Evolutionary conservation across 2,888 invertebrate species (phyloP).

Genomic region (Nemoura dubitans): DNA sequence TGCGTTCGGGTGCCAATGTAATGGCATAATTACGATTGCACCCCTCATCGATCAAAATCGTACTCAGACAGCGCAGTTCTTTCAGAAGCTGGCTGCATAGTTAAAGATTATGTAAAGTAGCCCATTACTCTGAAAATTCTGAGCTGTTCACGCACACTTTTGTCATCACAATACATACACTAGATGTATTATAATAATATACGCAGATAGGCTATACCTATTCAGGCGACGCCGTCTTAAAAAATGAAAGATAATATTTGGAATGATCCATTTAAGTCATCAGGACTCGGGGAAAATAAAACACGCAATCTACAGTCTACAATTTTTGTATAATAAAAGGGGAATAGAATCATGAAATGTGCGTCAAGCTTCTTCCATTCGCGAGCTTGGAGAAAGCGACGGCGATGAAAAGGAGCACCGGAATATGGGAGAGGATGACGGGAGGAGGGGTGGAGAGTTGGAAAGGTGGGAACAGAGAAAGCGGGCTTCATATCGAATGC

Average conservation of each 20-base stretch:
- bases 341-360: neutral
- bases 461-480: neutral
- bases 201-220: neutral
- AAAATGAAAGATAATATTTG: conserved; percentile 22
- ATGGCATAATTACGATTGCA: neutral
- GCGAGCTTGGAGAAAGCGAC: neutral
- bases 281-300: conserved; percentile 15
- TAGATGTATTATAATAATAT: neutral
- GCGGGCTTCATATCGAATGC: neutral
- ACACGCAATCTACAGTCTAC: conserved; percentile 5
- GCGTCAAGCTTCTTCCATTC: neutral
- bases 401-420: neutral
- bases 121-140: conserved; percentile 29
- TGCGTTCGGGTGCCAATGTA: neutral
- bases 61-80: neutral
- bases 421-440: neutral
- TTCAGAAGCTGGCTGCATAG: conserved; percentile 19
- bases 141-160: conserved; percentile 7
- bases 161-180: conserved; percentile 13
- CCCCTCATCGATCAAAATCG: neutral
- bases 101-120: conserved; percentile 21
- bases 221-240: neutral
- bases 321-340: conserved; percentile 1
- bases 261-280: conserved; percentile 22
- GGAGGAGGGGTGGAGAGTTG: neutral